Evolutionary conservation across 1,140 invertebrate species (phyloP).

Genomic region (Magallana ariakensis): DNA sequence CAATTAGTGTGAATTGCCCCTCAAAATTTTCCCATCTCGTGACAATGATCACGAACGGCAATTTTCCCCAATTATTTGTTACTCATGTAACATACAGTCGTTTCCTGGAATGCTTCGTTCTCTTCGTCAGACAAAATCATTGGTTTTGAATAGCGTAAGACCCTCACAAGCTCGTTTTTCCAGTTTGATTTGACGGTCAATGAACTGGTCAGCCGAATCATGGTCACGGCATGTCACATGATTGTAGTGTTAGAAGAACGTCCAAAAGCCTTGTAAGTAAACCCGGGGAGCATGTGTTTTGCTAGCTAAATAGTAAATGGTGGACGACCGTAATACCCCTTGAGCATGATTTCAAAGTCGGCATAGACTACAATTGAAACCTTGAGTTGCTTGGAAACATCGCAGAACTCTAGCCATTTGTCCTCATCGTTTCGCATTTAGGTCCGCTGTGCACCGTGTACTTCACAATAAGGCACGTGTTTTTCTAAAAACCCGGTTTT

Average conservation of each 20-base stretch:
- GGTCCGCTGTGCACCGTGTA: background rate
- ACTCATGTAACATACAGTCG: too few species aligned
- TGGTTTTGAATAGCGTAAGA: background rate
- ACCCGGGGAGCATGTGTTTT: too few species aligned
- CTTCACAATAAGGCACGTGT: constrained; percentile 19
- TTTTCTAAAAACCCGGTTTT: background rate
- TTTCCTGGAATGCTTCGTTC: too few species aligned
- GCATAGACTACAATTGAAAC: too few species aligned
- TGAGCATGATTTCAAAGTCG: too few species aligned
- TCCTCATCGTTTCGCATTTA: constrained; percentile 28
- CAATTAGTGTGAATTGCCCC: background rate
- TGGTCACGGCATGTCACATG: too few species aligned
- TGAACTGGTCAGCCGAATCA: background rate
- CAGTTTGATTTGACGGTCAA: background rate
- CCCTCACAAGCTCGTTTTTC: background rate
- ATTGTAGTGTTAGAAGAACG: too few species aligned
- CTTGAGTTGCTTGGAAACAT: background rate
- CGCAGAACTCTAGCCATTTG: constrained; percentile 27
- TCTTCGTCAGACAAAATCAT: background rate
- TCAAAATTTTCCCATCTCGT: constrained; percentile 33
- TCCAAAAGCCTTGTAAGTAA: too few species aligned
- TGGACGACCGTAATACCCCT: too few species aligned
- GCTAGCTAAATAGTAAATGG: too few species aligned
- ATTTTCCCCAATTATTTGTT: background rate
- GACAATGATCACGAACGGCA: constrained; percentile 23